Percentiles rank a stretch among this genome's conserved stretches.
Evolutionary conservation across 2,888 invertebrate genomes (phyloP).

Genomic region (Ophion ventricosus): DNA sequence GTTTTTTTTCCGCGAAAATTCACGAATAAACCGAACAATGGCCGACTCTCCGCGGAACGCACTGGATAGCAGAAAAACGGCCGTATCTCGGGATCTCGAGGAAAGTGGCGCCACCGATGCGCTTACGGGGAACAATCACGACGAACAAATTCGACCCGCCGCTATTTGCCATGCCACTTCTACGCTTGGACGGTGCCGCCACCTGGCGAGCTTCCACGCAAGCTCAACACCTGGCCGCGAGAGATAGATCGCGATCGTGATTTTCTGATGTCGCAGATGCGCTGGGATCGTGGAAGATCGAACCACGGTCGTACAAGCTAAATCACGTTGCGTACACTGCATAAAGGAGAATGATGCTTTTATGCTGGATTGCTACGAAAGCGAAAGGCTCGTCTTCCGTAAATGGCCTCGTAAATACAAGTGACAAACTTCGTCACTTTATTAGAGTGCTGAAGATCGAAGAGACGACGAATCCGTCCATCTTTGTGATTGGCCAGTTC

Average conservation of each 20-base stretch:
- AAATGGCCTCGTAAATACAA: no score
- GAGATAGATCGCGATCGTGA: neutral
- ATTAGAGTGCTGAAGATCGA: no score
- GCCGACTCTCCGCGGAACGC: constrained; percentile 74
- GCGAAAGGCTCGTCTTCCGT: no score
- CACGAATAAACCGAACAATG: constrained; percentile 73
- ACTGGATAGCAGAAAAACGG: constrained; percentile 72
- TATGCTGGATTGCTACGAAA: no score
- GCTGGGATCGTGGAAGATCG: no score
- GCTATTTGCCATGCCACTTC: neutral
- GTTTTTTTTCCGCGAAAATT: constrained; percentile 65
- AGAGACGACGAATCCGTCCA: no score
- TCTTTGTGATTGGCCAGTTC: no score
- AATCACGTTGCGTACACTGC: no score
- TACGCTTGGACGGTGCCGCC: neutral
- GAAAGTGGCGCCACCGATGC: constrained; percentile 73
- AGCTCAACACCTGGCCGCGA: neutral
- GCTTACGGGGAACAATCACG: neutral
- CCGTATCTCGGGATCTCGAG: constrained; percentile 62
- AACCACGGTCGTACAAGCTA: no score
- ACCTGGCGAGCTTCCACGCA: neutral
- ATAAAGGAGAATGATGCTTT: no score
- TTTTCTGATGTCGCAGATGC: no score
- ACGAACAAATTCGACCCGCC: neutral
- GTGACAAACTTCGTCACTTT: no score